Base-by-base conservation (phyloP, 2,888 invertebrate species). In the Cataglyphis rosenhaueri region DNA sequence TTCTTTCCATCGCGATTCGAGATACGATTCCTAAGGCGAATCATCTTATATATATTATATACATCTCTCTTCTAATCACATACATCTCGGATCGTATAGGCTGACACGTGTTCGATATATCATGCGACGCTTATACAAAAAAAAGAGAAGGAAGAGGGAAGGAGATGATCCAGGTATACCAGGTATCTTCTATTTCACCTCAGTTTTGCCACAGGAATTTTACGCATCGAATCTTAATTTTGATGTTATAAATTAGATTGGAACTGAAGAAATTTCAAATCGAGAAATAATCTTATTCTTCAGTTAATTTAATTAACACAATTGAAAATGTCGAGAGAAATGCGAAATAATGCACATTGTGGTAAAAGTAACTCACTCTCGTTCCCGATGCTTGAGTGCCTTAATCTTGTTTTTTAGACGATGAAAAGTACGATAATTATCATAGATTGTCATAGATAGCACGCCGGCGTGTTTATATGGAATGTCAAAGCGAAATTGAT, bases 51-150 rank as follows among this genome's bases (percentile, higher is more conserved):
- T 66, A 81, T 25, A 75, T 52, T 52, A 52, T 62, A 71, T 15
- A 70, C 66, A 62, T 59, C 62, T 70, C 78, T 74, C 81, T 88
- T 66, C 83, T 78, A 84, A 84, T 85, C 84, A 73, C 44, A 73
- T 78, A n/a, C n/a, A 82, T 85, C 85, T 87, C 82, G 82, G 65
- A 86, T 84, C 74, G 81, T 15, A 52, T 73, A 61, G 65, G 59
- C 68, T 73, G 76, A 84, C 82, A 84, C 73, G 61, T 81, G 85
- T 84, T 82, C 76, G 61, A 81, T 86, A 70, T 84, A 81, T 87
- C 68, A 83, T 48, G 29, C 59, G 70, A 18, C 12, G 21, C 71
- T 55, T 62, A 41, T 65, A 59, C 62, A 48, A 62, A 61, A 15
- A 35, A 4, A n/a, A n/a, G 8, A 44, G 18, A 52, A 2, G 2